Conservation (phyloP, 2,113 vertebrate species). For the rat (Rattus norvegicus) region GRCr8 NC_086019.1:153479501-153480000, state of each 20-base stretch:
- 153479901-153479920: no score
- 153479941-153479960: no score
- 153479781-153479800: background rate
- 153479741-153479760: background rate
- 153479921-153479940: no score
- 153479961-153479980: no score
- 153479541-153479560: background rate
- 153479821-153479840: background rate
- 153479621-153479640: background rate
- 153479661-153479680: background rate
- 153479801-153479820: constrained; percentile 40
- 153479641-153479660: background rate
- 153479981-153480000: no score
- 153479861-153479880: constrained; percentile 17
- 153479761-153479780: constrained; percentile 12
- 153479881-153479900: constrained; percentile 38
- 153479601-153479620: background rate
- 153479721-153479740: constrained; percentile 20
- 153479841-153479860: background rate
- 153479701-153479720: background rate
- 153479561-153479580: background rate
- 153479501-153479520: constrained; percentile 29
- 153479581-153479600: constrained; percentile 10
- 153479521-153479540: background rate
- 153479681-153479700: constrained; percentile 1